These are phyloP conservation scores for Therioaphis trifolii DNA, from an alignment of 2,888 invertebrate species.

Conservation along the genomic window DNA sequence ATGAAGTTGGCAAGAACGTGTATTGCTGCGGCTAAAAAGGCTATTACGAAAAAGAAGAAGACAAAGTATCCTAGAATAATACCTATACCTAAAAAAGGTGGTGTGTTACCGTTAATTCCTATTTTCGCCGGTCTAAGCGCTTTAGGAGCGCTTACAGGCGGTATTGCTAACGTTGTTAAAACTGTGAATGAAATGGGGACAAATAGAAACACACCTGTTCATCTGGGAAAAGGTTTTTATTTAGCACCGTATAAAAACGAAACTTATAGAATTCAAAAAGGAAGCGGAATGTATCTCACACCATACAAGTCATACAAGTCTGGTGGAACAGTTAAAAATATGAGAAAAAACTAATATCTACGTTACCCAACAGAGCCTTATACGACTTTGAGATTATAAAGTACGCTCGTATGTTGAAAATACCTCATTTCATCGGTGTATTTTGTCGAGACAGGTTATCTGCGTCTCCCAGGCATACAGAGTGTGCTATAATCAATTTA, in stretches of 20 bases:
- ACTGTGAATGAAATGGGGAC: background rate
- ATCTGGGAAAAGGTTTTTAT: background rate
- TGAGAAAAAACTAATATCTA: too few species aligned
- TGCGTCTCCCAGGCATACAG: too few species aligned
- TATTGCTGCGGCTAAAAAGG: slow-evolving; percentile 68
- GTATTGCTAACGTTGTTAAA: background rate
- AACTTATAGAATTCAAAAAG: background rate
- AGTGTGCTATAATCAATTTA: too few species aligned
- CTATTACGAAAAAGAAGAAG: background rate
- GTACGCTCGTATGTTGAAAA: background rate
- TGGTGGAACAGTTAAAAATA: too few species aligned
- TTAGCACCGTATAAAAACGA: background rate
- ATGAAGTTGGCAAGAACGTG: too few species aligned
- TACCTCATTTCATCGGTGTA: too few species aligned
- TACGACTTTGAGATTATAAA: background rate
- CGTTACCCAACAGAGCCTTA: background rate
- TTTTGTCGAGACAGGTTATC: too few species aligned
- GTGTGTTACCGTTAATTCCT: slow-evolving; percentile 18
- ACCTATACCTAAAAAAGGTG: slow-evolving; percentile 66
- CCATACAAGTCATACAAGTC: too few species aligned
- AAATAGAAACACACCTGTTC: background rate
- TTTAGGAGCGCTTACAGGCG: slow-evolving; percentile 14
- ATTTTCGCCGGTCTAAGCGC: background rate
- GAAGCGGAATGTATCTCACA: too few species aligned
- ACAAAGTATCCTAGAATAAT: slow-evolving; percentile 66